Evolutionary conservation across 2,888 invertebrate genomes (phyloP), one percentile per base, ranked within the genome.

Genomic region (Habroteleia sp.): DNA sequence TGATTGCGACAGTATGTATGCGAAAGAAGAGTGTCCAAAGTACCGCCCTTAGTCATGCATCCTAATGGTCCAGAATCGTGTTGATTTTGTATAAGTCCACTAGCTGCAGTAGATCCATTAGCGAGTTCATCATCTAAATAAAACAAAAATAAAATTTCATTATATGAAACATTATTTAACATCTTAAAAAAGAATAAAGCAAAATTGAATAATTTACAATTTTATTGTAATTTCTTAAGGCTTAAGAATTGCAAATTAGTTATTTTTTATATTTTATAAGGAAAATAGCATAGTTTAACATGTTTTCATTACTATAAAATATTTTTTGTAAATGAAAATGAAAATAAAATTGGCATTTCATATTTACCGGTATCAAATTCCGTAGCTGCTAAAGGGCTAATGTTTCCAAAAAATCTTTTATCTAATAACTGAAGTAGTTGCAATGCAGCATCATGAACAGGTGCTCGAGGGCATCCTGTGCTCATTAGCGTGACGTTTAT

Each of bases 401-500:
- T 92, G 68, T 93, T 91, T 41, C 97, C 97, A 87, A 99, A 98
- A 91, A 99, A 99, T 68, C 99, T 91, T 86, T 97, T 96, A 90
- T 99, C 98, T 50, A 99, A 90, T 27, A 97, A 91, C 85, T 98
- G 98, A 25, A 99, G 91, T 72, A 99, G 91, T 85, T 98, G 97
- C 54, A 98, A 90, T 0, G 99, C 99, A 7, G 96, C 95, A 85
- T 98, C 97, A 87, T 97, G 95, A n/a, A 98, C 95, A 29, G 93
- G 92, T 25, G 96, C 94, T 16, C 97, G 92, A 0, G 98, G 96
- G 86, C 97, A 97, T 1, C 98, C 98, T 3, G 97, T 96, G 90
- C 97, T 98, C 91, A 99, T 94, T 39, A 99, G 91, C 0, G 99
- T 98, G 27, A 99, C 96, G 88, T 98, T 99, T 85, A 99, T 96